Evolutionary conservation across 23 tunicate genomes (phyloP).

Genomic region (Halocynthia roretzi): DNA sequence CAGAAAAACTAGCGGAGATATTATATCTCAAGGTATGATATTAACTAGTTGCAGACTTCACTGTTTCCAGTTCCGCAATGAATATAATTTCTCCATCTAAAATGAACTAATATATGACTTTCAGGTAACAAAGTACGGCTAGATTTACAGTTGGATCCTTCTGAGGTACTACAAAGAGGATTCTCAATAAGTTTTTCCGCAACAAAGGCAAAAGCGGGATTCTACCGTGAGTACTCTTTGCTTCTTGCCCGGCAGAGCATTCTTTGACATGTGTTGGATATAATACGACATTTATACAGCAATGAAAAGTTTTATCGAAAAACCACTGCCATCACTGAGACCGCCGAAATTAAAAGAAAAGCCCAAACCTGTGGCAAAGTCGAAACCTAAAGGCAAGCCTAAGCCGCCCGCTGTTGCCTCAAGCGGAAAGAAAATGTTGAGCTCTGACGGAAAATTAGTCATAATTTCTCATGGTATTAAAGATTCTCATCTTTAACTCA

Average conservation of each 20-base stretch:
- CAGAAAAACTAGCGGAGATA: slow-evolving; percentile 42
- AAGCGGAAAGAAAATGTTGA: background rate
- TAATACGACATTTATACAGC: background rate
- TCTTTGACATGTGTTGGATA: background rate
- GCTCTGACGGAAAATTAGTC: slow-evolving; percentile 1
- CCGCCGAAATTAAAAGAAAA: background rate
- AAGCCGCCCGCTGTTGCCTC: background rate
- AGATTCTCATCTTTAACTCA: background rate
- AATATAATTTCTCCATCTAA: background rate
- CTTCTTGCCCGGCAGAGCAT: background rate
- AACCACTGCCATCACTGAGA: slow-evolving; percentile 4
- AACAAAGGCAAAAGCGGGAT: slow-evolving; percentile 54
- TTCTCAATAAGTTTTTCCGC: slow-evolving; percentile 36
- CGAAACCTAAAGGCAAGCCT: background rate
- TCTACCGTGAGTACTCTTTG: slow-evolving; percentile 45
- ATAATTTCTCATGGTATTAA: background rate
- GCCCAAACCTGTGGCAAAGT: background rate
- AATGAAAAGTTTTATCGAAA: background rate
- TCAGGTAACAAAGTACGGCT: slow-evolving; percentile 49
- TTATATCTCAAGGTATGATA: slow-evolving; percentile 51
- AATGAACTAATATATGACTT: background rate
- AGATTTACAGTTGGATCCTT: slow-evolving; percentile 72
- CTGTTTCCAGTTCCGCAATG: background rate
- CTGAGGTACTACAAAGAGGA: slow-evolving; percentile 36
- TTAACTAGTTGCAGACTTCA: background rate